A percentile compares a stretch with the other conserved stretches of the same genome.
These are phyloP conservation scores for Bufo gargarizans DNA, from an alignment of 2,113 vertebrate species.

Conservation along the genomic window DNA sequence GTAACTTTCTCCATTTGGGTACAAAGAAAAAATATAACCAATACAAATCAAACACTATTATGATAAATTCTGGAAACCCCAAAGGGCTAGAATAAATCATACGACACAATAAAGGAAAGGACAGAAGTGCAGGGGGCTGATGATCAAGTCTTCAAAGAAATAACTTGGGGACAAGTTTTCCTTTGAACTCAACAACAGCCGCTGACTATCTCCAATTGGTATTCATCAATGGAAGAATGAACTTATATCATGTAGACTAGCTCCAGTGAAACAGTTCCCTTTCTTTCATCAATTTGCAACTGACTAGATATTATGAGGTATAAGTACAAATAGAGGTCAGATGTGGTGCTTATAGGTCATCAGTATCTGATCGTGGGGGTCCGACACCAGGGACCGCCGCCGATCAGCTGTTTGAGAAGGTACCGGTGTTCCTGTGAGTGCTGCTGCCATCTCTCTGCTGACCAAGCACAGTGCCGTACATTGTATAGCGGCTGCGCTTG, in stretches of 20 bases:
- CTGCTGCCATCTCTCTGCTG: too few relatives aligned
- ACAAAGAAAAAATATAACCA: background rate
- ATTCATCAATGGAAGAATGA: conserved; percentile 21
- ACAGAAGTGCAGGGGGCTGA: conserved; percentile 10
- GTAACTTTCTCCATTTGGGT: background rate
- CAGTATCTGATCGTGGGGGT: too few relatives aligned
- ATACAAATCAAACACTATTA: conserved; percentile 30
- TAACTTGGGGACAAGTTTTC: conserved; percentile 34
- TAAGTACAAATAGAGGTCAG: too few relatives aligned
- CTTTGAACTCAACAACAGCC: conserved; percentile 36
- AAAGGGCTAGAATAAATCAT: background rate
- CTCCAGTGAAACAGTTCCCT: background rate
- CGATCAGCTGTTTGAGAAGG: too few relatives aligned
- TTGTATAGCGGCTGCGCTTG: too few relatives aligned
- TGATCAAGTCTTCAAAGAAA: conserved; percentile 51
- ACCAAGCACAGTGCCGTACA: too few relatives aligned
- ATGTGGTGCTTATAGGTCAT: too few relatives aligned
- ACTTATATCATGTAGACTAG: conserved; percentile 29
- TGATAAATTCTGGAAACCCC: background rate
- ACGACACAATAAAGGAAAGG: background rate
- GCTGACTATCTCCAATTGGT: conserved; percentile 44
- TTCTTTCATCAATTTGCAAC: conserved; percentile 12
- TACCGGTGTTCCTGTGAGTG: too few relatives aligned
- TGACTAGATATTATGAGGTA: too few relatives aligned
- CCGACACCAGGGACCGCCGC: too few relatives aligned